Conservation (phyloP, 2,113 vertebrate species). For the Perca fluviatilis region DNA sequence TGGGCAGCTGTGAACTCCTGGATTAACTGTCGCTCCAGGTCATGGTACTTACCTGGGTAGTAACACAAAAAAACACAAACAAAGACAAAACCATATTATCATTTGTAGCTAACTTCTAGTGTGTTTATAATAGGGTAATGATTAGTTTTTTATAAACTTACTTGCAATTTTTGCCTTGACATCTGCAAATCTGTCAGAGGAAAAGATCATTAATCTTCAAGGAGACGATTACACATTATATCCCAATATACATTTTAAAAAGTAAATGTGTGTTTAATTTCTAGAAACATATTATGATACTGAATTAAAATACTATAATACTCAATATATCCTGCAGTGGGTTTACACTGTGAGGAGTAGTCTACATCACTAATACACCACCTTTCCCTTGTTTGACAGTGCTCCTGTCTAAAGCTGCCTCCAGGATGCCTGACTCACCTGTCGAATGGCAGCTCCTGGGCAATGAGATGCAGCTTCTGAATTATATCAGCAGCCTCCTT, state of each 20-base stretch:
- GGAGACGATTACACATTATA: neutral
- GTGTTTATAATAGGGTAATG: neutral
- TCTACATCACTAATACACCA: conserved; percentile 45
- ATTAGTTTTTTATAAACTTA: conserved; percentile 81
- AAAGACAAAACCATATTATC: conserved; percentile 8
- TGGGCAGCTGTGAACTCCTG: conserved; percentile 98
- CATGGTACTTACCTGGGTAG: conserved; percentile 96
- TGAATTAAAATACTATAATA: conserved; percentile 18
- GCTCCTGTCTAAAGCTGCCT: conserved; percentile 66
- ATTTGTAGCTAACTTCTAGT: neutral
- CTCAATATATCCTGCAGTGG: neutral
- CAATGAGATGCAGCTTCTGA: conserved; percentile 99
- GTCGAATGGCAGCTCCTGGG: conserved; percentile 98
- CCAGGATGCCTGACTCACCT: conserved; percentile 86
- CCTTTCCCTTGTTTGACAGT: conserved; percentile 55
- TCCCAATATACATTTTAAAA: neutral
- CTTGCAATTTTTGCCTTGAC: conserved; percentile 99
- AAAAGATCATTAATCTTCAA: conserved; percentile 48
- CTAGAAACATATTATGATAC: neutral
- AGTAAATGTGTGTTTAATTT: neutral
- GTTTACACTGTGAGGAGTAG: conserved; percentile 38
- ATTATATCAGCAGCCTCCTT: conserved; percentile 99
- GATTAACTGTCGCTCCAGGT: conserved; percentile 98
- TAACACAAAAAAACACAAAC: conserved; percentile 8
- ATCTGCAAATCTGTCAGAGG: conserved; percentile 93